Evolutionary conservation across 1,140 invertebrate species (phyloP).

Genomic region (Pollicipes pollicipes): DNA sequence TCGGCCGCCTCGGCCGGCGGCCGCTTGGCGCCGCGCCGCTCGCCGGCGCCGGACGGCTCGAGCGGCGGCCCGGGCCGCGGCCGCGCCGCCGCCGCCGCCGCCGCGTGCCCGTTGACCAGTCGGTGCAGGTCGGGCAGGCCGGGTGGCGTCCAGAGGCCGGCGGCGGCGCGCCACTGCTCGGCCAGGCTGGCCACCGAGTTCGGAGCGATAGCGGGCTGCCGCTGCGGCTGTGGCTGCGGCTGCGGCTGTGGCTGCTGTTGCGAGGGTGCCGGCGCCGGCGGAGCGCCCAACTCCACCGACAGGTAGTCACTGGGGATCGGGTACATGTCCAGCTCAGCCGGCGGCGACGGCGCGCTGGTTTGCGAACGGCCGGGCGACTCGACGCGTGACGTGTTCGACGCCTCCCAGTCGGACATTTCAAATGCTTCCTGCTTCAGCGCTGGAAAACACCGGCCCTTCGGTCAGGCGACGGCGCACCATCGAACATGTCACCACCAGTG

Average conservation of each 20-base stretch:
- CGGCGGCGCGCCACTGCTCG: not conserved
- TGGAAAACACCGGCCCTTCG: too few relatives aligned
- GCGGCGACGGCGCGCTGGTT: not conserved
- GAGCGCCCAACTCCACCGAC: not conserved
- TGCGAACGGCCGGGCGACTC: not conserved
- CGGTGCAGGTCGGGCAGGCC: not conserved
- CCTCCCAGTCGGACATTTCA: not conserved
- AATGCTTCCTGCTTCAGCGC: not conserved
- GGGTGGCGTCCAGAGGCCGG: not conserved
- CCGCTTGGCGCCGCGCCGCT: not conserved
- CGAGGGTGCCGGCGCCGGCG: not conserved
- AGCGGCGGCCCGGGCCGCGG: too few relatives aligned
- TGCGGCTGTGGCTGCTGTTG: not conserved
- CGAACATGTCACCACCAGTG: too few relatives aligned
- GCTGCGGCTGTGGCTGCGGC: not conserved
- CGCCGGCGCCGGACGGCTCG: not conserved
- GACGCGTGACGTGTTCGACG: not conserved
- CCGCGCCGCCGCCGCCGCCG: too few relatives aligned
- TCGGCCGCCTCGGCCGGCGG: not conserved
- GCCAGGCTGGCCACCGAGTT: not conserved
- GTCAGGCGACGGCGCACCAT: too few relatives aligned
- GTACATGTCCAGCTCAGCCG: not conserved
- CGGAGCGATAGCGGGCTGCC: not conserved
- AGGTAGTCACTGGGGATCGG: constrained; percentile 3
- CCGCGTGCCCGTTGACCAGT: not conserved